These are phyloP conservation scores for Idaea straminata DNA, from an alignment of 2,888 invertebrate genomes.

Conservation along the genomic window DNA sequence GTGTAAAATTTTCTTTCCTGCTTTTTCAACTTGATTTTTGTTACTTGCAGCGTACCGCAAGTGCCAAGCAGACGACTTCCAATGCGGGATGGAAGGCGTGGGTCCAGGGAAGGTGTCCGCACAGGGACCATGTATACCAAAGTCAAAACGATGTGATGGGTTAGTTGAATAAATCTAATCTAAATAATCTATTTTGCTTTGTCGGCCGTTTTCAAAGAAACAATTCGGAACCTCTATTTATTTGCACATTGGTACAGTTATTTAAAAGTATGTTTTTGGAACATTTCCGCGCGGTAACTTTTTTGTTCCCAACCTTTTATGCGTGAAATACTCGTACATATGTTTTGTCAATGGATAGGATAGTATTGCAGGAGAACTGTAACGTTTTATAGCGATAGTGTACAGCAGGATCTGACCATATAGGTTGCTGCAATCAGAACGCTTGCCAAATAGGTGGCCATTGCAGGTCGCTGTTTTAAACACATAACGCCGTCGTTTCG, in stretches of 20 bases:
- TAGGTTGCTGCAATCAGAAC: neutral
- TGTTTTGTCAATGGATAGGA: neutral
- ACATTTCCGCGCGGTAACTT: too few species aligned
- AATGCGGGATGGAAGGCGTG: conserved; percentile 85
- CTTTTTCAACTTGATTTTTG: conserved; percentile 3
- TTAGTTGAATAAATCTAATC: conserved; percentile 26
- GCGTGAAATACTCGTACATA: neutral
- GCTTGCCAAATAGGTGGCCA: conserved; percentile 1
- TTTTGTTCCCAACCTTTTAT: neutral
- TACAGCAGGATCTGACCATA: neutral
- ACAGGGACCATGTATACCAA: conserved; percentile 91
- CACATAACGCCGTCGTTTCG: neutral
- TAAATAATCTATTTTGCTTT: too few species aligned
- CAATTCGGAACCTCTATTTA: too few species aligned
- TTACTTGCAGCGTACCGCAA: conserved; percentile 88
- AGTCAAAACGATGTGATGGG: conserved; percentile 95
- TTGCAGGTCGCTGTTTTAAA: neutral
- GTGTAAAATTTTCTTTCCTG: conserved; percentile 1
- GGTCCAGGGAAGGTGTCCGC: conserved; percentile 68
- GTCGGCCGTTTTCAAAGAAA: too few species aligned
- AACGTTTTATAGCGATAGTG: neutral
- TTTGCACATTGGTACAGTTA: too few species aligned
- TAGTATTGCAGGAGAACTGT: neutral
- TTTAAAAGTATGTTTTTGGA: too few species aligned
- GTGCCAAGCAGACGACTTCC: conserved; percentile 92